phyloP scores from a whole-genome alignment of 2,888 invertebrate species.

The Spodoptera picta region DNA sequence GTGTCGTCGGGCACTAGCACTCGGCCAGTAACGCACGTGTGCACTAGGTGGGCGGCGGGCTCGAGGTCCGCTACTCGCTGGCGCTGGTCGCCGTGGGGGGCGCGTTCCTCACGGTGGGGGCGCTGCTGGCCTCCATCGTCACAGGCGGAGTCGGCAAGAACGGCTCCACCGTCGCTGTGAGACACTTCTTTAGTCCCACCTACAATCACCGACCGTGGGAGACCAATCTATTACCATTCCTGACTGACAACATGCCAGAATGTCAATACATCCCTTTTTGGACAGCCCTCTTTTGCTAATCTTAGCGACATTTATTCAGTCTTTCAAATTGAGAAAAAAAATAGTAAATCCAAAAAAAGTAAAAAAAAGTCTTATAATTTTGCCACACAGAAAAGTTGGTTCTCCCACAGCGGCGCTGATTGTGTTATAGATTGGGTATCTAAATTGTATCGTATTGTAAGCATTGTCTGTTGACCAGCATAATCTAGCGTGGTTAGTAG shows the following conservation, averaged over 20 bases:
- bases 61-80: conserved; percentile 93
- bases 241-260: conserved; percentile 1
- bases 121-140: conserved; percentile 93
- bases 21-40: conserved; percentile 51
- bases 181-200: conserved; percentile 69
- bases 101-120: conserved; percentile 92
- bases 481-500: conserved; percentile 49
- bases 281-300: background rate
- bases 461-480: conserved; percentile 54
- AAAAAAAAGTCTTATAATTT: conserved; percentile 15
- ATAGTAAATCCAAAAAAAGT: conserved; percentile 1
- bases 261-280: background rate
- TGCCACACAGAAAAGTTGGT: background rate
- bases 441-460: conserved; percentile 50
- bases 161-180: conserved; percentile 99
- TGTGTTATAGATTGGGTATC: conserved; percentile 51
- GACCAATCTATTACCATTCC: background rate
- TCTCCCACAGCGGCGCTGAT: conserved; percentile 58
- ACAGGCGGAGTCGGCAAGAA: conserved; percentile 99
- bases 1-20: conserved; percentile 15
- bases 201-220: conserved; percentile 29
- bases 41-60: conserved; percentile 82
- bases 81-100: conserved; percentile 92
- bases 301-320: too few species aligned
- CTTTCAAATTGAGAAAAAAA: conserved; percentile 31